These are phyloP conservation scores for Leucopternis melanops DNA, from an alignment of 2,113 vertebrate species.

Conservation along the genomic window DNA sequence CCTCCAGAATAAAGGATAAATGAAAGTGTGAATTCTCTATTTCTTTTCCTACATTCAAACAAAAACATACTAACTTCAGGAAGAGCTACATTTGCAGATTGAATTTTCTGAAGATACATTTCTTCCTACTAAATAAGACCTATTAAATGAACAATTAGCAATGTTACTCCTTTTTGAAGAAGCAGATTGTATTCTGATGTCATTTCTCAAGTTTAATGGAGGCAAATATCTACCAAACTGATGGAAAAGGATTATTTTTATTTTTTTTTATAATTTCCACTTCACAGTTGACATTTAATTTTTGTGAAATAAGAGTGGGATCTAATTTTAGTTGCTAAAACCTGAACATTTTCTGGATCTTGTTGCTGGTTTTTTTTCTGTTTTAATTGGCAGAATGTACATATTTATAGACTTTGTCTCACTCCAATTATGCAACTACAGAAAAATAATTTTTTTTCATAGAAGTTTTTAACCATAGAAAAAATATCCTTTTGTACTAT, in stretches of 20 bases:
- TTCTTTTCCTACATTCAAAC: neutral
- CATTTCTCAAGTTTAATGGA: neutral
- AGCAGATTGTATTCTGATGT: neutral
- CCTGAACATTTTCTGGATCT: neutral
- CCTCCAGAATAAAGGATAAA: neutral
- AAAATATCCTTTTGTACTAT: neutral
- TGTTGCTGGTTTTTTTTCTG: neutral
- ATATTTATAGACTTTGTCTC: neutral
- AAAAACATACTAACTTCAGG: accelerated
- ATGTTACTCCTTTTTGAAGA: neutral
- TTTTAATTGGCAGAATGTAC: neutral
- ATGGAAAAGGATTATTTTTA: neutral
- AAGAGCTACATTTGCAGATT: neutral
- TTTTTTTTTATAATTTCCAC: neutral
- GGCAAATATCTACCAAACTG: neutral
- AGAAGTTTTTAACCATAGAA: neutral
- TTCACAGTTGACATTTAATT: neutral
- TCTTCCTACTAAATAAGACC: neutral
- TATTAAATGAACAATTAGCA: neutral
- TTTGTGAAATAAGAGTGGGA: neutral
- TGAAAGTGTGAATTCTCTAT: neutral
- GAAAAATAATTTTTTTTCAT: neutral
- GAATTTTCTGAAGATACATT: neutral
- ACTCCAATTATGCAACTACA: neutral
- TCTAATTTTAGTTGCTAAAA: neutral